A percentile compares a stretch with the other conserved stretches of the same genome.
Conservation (phyloP, 2,888 invertebrate species). For the Pyralis farinalis region DNA sequence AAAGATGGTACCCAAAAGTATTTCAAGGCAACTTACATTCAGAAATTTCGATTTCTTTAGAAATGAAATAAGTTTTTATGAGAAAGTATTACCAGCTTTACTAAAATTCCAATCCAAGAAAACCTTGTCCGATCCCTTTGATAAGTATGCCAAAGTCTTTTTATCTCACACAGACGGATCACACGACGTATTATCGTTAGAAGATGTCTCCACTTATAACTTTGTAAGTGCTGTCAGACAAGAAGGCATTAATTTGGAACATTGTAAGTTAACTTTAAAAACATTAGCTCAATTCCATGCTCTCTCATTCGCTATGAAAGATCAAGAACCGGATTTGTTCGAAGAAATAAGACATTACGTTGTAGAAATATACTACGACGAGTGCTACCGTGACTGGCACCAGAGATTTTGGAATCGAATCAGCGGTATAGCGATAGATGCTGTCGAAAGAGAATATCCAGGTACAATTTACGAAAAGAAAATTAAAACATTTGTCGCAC, state of each 20-base stretch:
- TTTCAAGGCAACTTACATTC: slow-evolving; percentile 83
- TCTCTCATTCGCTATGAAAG: slow-evolving; percentile 79
- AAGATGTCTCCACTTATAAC: slow-evolving; percentile 70
- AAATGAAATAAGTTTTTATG: slow-evolving; percentile 86
- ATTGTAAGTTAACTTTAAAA: slow-evolving; percentile 71
- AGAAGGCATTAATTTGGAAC: slow-evolving; percentile 72
- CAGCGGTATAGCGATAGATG: slow-evolving; percentile 80
- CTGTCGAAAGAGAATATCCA: slow-evolving; percentile 83
- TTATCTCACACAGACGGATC: slow-evolving; percentile 69
- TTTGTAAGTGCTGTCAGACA: slow-evolving; percentile 68
- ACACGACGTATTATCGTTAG: slow-evolving; percentile 79
- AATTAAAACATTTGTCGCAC: slow-evolving; percentile 73
- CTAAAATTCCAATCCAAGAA: slow-evolving; percentile 62
- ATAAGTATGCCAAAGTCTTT: slow-evolving; percentile 70
- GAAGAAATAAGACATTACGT: slow-evolving; percentile 51
- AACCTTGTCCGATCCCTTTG: slow-evolving; percentile 66
- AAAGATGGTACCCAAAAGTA: slow-evolving; percentile 84
- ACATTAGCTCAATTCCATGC: slow-evolving; percentile 82
- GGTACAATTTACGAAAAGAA: slow-evolving; percentile 79
- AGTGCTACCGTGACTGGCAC: slow-evolving; percentile 80
- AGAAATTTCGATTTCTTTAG: slow-evolving; percentile 84
- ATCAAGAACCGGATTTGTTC: slow-evolving; percentile 75
- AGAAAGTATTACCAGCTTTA: slow-evolving; percentile 65
- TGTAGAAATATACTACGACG: slow-evolving; percentile 81
- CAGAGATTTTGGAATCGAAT: slow-evolving; percentile 71